Percentiles rank a stretch among this genome's conserved stretches.
Evolutionary conservation across 2,113 vertebrate genomes (phyloP).

Genomic region (Leucoraja erinaceus): DNA sequence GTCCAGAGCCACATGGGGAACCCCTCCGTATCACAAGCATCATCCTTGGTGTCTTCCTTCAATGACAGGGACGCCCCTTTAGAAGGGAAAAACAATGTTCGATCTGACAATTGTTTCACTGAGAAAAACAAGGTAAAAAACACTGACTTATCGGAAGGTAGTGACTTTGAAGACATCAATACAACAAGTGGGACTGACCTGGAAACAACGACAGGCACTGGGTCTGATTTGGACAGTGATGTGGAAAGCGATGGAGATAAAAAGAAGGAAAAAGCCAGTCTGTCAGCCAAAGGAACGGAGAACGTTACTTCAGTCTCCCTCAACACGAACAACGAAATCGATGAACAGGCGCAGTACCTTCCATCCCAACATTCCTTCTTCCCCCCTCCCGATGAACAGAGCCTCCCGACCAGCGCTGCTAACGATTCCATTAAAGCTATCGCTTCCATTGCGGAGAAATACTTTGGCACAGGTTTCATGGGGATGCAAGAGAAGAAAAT

Average conservation of each 20-base stretch:
- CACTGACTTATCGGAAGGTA: slow-evolving; percentile 84
- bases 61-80: slow-evolving; percentile 54
- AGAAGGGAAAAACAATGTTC: slow-evolving; percentile 70
- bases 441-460: slow-evolving; percentile 95
- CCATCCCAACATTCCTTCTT: slow-evolving; percentile 85
- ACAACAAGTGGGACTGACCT: slow-evolving; percentile 93
- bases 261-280: slow-evolving; percentile 60
- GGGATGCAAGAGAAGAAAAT: slow-evolving; percentile 94
- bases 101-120: slow-evolving; percentile 65
- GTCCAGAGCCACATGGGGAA: slow-evolving; percentile 73
- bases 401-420: slow-evolving; percentile 69
- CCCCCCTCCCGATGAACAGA: slow-evolving; percentile 87
- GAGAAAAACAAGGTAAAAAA: slow-evolving; percentile 79
- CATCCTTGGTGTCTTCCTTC: slow-evolving; percentile 72
- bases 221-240: slow-evolving; percentile 89
- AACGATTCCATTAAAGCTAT: slow-evolving; percentile 98
- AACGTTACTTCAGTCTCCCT: slow-evolving; percentile 59
- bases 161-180: slow-evolving; percentile 95
- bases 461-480: slow-evolving; percentile 93
- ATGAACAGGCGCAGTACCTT: slow-evolving; percentile 75
- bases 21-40: slow-evolving; percentile 42
- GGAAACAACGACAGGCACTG: slow-evolving; percentile 89
- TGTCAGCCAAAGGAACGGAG: slow-evolving; percentile 60
- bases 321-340: slow-evolving; percentile 56
- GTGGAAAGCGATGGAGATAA: slow-evolving; percentile 78